Conservation (phyloP, 2,888 invertebrate genomes). For the Julus scandinavius region DNA sequence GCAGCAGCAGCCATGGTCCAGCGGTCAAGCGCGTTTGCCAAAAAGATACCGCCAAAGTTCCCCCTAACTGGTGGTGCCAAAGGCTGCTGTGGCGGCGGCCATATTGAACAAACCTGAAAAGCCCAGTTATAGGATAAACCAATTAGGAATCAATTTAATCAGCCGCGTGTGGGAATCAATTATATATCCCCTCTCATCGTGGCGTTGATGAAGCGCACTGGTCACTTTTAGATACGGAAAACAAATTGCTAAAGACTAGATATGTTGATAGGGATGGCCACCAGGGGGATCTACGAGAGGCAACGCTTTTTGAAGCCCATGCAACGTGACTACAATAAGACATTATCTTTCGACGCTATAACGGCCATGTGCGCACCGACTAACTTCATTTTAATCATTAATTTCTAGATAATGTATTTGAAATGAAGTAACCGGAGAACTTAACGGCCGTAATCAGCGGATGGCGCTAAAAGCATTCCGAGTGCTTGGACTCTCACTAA, state of each 20-base stretch:
- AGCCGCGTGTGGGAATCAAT: neutral
- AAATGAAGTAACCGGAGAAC: slow-evolving; percentile 24
- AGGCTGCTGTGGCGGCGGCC: neutral
- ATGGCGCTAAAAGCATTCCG: neutral
- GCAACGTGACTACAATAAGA: slow-evolving; percentile 17
- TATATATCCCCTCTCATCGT: neutral
- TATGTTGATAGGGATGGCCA: neutral
- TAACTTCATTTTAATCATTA: slow-evolving; percentile 33
- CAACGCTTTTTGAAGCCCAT: neutral
- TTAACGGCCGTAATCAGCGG: neutral
- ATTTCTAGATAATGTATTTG: slow-evolving; percentile 25
- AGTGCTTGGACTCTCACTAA: neutral
- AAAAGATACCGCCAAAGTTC: neutral
- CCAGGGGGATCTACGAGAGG: neutral
- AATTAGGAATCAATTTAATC: slow-evolving; percentile 1
- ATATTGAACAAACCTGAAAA: neutral
- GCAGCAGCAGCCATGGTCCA: no score
- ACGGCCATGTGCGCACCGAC: neutral
- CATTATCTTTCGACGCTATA: slow-evolving; percentile 7
- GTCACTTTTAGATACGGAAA: slow-evolving; percentile 5
- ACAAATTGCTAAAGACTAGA: neutral
- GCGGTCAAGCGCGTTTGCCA: neutral
- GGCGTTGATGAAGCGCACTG: neutral
- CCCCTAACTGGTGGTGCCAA: no score
- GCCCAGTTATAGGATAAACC: no score